A percentile compares a stretch with the other conserved stretches of the same genome.
These are phyloP conservation scores for Drosophila seguyi DNA, from an alignment of 1,140 invertebrate genomes.

Conservation along the genomic window DNA sequence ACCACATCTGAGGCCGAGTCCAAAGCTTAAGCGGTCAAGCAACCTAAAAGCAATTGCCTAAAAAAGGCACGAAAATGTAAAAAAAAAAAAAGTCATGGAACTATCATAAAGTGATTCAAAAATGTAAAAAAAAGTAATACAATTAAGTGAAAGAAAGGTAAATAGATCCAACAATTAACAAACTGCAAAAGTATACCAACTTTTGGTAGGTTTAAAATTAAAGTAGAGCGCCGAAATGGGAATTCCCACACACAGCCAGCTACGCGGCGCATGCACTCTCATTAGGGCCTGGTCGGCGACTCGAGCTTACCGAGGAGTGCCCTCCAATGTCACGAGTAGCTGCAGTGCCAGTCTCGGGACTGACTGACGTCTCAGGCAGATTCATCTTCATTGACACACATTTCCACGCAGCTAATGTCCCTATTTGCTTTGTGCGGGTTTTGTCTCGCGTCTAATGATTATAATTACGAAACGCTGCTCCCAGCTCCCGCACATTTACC, in stretches of 20 bases:
- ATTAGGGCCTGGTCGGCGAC: constrained; percentile 9
- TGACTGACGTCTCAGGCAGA: constrained; percentile 14
- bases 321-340: constrained; percentile 8
- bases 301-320: constrained; percentile 4
- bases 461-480: constrained; percentile 64
- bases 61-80: constrained; percentile 50
- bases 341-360: constrained; percentile 1
- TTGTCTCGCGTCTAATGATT: constrained; percentile 66
- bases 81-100: constrained; percentile 39
- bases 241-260: constrained; percentile 11
- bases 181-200: too few relatives aligned
- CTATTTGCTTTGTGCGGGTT: constrained; percentile 63
- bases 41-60: constrained; percentile 54
- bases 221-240: constrained; percentile 11
- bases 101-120: constrained; percentile 49
- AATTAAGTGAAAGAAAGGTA: not conserved
- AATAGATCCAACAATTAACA: not conserved
- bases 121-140: constrained; percentile 49
- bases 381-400: constrained; percentile 64
- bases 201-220: not conserved
- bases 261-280: constrained; percentile 14
- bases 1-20: constrained; percentile 77
- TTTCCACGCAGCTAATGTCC: constrained; percentile 59
- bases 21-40: constrained; percentile 49
- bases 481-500: constrained; percentile 38